Percentiles rank a stretch among this genome's conserved stretches.
phyloP scores from a whole-genome alignment of 2,113 vertebrate species.

The Syngnathus floridae region DNA sequence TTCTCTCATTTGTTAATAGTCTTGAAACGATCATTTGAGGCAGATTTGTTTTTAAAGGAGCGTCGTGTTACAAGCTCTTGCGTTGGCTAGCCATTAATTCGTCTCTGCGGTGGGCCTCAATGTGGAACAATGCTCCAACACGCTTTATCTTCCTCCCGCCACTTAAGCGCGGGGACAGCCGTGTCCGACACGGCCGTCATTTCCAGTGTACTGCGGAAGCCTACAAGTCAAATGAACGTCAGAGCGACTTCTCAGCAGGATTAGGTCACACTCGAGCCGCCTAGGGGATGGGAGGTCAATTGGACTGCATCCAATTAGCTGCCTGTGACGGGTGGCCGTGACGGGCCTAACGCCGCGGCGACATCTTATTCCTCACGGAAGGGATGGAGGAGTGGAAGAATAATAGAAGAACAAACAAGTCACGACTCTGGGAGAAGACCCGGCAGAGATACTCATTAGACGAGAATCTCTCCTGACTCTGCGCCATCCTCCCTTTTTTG shows the following conservation, averaged over 20 bases:
- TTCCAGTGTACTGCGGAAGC: slow-evolving; percentile 21
- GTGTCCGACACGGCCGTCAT: slow-evolving; percentile 24
- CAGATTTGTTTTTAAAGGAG: too few relatives aligned
- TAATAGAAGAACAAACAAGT: slow-evolving; percentile 69
- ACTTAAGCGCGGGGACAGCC: slow-evolving; percentile 1
- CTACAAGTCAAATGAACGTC: slow-evolving; percentile 47
- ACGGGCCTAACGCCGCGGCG: slow-evolving; percentile 31
- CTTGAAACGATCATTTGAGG: neutral
- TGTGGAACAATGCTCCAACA: slow-evolving; percentile 11
- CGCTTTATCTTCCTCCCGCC: slow-evolving; percentile 2
- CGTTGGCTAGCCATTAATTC: slow-evolving; percentile 18
- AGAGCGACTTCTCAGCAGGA: slow-evolving; percentile 31
- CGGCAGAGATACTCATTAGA: slow-evolving; percentile 67
- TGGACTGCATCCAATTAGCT: slow-evolving; percentile 63
- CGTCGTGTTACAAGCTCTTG: neutral
- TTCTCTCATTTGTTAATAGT: neutral
- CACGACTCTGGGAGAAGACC: slow-evolving; percentile 66
- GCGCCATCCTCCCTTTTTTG: neutral
- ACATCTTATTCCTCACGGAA: slow-evolving; percentile 29
- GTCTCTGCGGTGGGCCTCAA: slow-evolving; percentile 19
- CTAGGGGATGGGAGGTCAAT: slow-evolving; percentile 51
- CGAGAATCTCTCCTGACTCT: slow-evolving; percentile 31
- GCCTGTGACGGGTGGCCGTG: slow-evolving; percentile 39
- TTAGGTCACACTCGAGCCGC: slow-evolving; percentile 45
- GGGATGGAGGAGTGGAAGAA: slow-evolving; percentile 37